Base-by-base conservation (phyloP, 2,797 vertebrate species). In the Siniperca obscura region DNA sequence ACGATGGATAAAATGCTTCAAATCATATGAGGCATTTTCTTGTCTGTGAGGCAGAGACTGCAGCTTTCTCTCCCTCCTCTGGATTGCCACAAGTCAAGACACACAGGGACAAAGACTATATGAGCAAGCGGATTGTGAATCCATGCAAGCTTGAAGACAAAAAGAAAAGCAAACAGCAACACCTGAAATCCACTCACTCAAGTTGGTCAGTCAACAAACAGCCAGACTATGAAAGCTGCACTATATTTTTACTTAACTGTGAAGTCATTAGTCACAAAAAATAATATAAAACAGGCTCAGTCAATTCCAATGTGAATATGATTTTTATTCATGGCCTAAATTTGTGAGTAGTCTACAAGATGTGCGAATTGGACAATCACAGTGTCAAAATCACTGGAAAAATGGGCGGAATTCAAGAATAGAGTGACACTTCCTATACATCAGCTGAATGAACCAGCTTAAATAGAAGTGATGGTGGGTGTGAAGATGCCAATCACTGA, bases 1-100 rank as follows among this genome's bases (percentile, higher is more conserved):
- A 92, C 75, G 40, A 91, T 89, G 90, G 86, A 90, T 91, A 77
- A 94, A 92, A 94, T 86, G 77, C 89, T 78, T 87, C 71, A 88
- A 87, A 92, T 93, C 83, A 92, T 90, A 70, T 36, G 67, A 89
- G 80, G 78, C 70, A 69, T 88, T 89, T 89, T 80, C 64, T 82
- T 81, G 79, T 88, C 88, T 83, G 81, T 62, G 70, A 89, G 85
- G 69, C 59, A 75, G 72, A 74, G 72, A 44, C 66, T 71, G 68
- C 11, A 38, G 78, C 59, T 75, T 76, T 77, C 61, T 84, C 69
- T 80, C 16, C 30, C 55, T 78, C 57, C 56, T 70, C 79, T 76
- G 22, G 17, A 74, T 71, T 82, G 68, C 44, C 75, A 74, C 19
- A 9, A 83, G 73, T 65, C 55, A 81, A 76, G 55, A 77, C 70